Percentiles rank a stretch among this genome's conserved stretches.
Conservation (phyloP, 2,113 vertebrate genomes). For the Murina feae region DNA sequence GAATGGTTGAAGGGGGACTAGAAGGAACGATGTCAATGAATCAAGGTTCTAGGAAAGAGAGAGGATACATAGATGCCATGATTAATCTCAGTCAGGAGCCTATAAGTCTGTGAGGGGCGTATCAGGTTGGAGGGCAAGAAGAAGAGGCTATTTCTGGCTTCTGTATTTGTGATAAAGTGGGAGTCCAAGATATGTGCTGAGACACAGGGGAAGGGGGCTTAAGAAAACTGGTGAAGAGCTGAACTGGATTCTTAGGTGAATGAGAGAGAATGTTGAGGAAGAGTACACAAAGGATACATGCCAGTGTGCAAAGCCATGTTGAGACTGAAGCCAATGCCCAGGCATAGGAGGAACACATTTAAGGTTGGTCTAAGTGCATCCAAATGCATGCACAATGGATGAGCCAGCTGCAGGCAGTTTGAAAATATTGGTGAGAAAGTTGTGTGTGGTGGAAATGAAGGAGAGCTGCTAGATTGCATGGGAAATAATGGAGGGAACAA, state of each 20-base stretch:
- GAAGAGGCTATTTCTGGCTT: neutral
- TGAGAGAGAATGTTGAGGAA: neutral
- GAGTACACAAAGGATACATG: neutral
- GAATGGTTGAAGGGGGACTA: neutral
- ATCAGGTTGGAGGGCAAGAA: neutral
- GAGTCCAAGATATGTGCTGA: neutral
- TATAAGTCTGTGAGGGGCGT: neutral
- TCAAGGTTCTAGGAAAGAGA: neutral
- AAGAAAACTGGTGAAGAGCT: neutral
- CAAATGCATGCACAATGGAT: neutral
- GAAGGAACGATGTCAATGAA: neutral
- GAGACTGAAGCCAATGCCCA: neutral
- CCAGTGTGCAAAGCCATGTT: neutral
- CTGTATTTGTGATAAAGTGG: neutral
- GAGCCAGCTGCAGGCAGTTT: neutral
- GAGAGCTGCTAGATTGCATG: neutral
- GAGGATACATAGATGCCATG: neutral
- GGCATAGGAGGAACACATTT: neutral
- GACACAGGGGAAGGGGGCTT: neutral
- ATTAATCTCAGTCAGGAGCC: conserved; percentile 13
- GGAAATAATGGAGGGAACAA: neutral
- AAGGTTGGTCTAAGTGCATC: neutral
- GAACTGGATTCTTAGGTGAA: neutral
- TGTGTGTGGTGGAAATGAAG: neutral
- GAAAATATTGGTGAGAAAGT: neutral